Conservation (phyloP, 2,888 invertebrate genomes). For the Nomada hirtipes region DNA sequence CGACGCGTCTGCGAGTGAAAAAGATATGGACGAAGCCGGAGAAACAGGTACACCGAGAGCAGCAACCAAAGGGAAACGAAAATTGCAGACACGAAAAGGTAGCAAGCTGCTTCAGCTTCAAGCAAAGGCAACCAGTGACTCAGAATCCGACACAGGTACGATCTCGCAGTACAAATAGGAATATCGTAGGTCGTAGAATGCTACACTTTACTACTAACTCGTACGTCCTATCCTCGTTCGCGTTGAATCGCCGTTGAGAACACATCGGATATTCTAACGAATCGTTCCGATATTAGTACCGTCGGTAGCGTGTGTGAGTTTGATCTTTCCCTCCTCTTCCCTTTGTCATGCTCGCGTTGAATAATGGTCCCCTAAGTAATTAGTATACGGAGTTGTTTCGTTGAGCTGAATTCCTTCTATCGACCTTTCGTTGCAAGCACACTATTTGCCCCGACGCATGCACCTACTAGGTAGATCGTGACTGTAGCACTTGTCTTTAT, state of each 20-base stretch:
- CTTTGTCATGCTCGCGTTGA: neutral
- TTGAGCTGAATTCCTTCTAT: slow-evolving; percentile 24
- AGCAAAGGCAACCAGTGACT: slow-evolving; percentile 87
- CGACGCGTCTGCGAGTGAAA: slow-evolving; percentile 81
- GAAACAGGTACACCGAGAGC: slow-evolving; percentile 72
- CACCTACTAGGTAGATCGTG: slow-evolving; percentile 4
- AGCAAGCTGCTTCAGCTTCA: slow-evolving; percentile 79
- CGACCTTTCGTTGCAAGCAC: slow-evolving; percentile 17
- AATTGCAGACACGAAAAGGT: slow-evolving; percentile 78
- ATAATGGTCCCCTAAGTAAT: slow-evolving; percentile 3
- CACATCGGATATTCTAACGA: slow-evolving; percentile 3
- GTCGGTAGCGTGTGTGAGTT: neutral
- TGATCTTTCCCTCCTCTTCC: neutral
- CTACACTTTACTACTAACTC: slow-evolving; percentile 24
- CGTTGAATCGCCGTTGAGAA: slow-evolving; percentile 13
- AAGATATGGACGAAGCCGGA: slow-evolving; percentile 78
- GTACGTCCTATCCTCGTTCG: neutral
- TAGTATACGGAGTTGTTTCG: slow-evolving; percentile 5
- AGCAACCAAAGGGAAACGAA: slow-evolving; percentile 79
- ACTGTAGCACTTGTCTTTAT: slow-evolving; percentile 27
- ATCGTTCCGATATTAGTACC: neutral
- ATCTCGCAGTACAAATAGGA: neutral
- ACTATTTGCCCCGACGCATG: neutral
- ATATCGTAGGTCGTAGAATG: slow-evolving; percentile 8
- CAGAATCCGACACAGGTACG: slow-evolving; percentile 88